phyloP scores from a whole-genome alignment of 92 coral and sea anemone genomes.

The Parazoanthus atlanticus region DNA sequence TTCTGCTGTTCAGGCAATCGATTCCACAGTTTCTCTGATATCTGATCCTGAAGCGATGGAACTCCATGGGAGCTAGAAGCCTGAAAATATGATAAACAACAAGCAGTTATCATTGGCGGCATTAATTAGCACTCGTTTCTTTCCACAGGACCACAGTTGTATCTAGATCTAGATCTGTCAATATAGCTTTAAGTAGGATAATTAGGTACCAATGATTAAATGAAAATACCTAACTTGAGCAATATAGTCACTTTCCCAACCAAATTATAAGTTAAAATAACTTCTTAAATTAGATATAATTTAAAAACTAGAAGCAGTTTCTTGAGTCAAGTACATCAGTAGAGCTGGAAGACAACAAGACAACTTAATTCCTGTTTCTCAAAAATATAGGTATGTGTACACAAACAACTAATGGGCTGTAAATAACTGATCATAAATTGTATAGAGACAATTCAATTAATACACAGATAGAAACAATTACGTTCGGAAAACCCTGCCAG shows the following conservation, averaged over 20 bases:
- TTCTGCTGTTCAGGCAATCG: constrained; percentile 65
- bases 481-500: not conserved
- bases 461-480: not conserved
- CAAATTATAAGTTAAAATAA: no score
- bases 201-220: no score
- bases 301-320: not conserved
- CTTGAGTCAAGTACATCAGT: not conserved
- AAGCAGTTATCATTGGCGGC: not conserved
- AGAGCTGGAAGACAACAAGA: not conserved
- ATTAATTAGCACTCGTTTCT: not conserved
- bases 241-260: no score
- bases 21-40: constrained; percentile 78
- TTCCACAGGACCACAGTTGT: no score
- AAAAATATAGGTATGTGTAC: no score
- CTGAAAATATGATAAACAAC: not conserved
- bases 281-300: not conserved
- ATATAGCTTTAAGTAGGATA: not conserved
- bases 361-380: not conserved
- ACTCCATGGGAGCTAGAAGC: not conserved
- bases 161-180: no score
- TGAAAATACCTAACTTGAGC: no score
- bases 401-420: not conserved
- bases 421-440: not conserved
- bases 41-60: constrained; percentile 50
- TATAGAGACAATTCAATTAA: not conserved